phyloP scores from a whole-genome alignment of 1,140 invertebrate genomes.

The Drosophila ohnishii region DNA sequence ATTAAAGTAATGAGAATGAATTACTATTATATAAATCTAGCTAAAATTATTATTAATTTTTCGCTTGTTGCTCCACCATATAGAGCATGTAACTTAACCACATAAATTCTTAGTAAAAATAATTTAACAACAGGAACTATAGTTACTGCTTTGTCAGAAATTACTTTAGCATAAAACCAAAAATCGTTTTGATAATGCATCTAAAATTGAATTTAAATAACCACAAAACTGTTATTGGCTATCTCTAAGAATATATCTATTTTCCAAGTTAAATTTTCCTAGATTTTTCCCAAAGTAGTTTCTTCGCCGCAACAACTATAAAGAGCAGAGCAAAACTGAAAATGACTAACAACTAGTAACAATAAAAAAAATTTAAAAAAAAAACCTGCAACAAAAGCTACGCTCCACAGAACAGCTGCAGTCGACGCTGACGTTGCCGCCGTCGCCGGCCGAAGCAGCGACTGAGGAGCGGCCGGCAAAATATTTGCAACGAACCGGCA shows the following conservation, averaged over 20 bases:
- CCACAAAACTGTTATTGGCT: slow-evolving; percentile 16
- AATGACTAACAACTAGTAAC: slow-evolving; percentile 52
- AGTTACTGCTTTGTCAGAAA: slow-evolving; percentile 3
- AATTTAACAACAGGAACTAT: background rate
- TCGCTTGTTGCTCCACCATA: slow-evolving; percentile 1
- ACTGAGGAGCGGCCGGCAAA: slow-evolving; percentile 45
- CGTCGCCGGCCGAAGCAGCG: slow-evolving; percentile 10
- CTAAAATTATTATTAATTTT: background rate
- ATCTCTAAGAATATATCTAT: background rate
- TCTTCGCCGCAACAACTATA: slow-evolving; percentile 28
- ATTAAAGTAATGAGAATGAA: too few relatives aligned
- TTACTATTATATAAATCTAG: too few relatives aligned
- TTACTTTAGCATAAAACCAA: slow-evolving; percentile 14
- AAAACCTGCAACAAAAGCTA: slow-evolving; percentile 37
- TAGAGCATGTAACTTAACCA: slow-evolving; percentile 27
- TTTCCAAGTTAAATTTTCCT: slow-evolving; percentile 2
- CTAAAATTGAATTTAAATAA: slow-evolving; percentile 3
- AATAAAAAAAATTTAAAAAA: slow-evolving; percentile 18
- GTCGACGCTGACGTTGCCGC: slow-evolving; percentile 22
- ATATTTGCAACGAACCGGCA: slow-evolving; percentile 56
- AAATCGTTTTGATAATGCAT: background rate
- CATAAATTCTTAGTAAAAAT: background rate
- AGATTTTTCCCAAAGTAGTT: background rate
- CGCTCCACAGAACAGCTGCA: slow-evolving; percentile 52
- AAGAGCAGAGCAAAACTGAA: slow-evolving; percentile 40